phyloP scores from a whole-genome alignment of 2,113 vertebrate genomes.

The Drymodes brunneopygia region DNA sequence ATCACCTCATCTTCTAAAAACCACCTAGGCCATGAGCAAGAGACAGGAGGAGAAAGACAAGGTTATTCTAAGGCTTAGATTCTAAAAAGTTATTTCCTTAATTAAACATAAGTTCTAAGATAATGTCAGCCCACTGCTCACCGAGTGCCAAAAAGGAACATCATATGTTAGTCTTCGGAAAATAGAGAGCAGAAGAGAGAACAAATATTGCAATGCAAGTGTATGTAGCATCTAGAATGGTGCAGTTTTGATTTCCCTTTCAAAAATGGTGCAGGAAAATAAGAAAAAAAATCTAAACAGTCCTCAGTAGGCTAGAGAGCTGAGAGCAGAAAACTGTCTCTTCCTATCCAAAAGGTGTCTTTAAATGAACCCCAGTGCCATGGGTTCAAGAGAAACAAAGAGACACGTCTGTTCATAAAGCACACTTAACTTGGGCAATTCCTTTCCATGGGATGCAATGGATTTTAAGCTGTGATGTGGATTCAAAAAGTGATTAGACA shows the following conservation, averaged over 20 bases:
- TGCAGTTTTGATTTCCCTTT: background rate
- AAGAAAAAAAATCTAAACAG: background rate
- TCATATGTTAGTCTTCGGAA: background rate
- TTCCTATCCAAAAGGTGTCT: background rate
- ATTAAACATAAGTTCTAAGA: background rate
- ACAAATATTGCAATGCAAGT: background rate
- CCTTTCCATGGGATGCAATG: background rate
- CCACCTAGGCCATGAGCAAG: background rate
- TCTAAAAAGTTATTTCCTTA: background rate
- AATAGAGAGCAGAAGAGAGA: background rate
- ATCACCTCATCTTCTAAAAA: background rate
- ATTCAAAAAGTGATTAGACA: background rate
- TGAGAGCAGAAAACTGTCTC: background rate
- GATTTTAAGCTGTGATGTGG: background rate
- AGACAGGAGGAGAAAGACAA: background rate
- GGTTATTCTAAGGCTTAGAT: background rate
- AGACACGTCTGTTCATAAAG: background rate
- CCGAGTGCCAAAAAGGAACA: background rate
- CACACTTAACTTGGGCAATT: background rate
- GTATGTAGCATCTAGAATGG: background rate
- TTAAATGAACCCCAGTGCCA: background rate
- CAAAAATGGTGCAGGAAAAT: background rate
- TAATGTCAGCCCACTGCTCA: background rate
- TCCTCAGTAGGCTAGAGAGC: background rate
- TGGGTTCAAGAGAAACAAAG: background rate